Conservation (phyloP, 1,140 invertebrate genomes). For the Yoshiicerus persimilis region DNA sequence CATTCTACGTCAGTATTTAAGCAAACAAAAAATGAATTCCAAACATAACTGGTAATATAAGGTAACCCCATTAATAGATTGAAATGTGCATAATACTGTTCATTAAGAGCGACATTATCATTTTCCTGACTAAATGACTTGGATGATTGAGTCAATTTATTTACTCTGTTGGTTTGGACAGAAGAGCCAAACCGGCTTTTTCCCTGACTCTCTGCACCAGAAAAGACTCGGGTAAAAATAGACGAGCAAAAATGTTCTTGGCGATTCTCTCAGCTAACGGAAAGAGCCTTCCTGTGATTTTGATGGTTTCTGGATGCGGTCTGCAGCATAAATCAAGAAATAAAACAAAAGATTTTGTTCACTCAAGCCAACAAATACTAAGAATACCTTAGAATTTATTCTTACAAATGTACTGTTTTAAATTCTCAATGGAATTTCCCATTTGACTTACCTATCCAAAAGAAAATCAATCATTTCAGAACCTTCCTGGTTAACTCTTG, state of each 20-base stretch:
- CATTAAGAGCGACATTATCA: background rate
- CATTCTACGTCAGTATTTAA: no score
- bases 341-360: constrained; percentile 14
- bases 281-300: constrained; percentile 46
- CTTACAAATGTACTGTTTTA: no score
- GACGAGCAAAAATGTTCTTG: constrained; percentile 45
- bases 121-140: background rate
- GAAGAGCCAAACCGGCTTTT: constrained; percentile 37
- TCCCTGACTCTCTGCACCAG: constrained; percentile 32
- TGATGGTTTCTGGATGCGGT: constrained; percentile 48
- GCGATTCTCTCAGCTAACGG: constrained; percentile 47
- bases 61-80: background rate
- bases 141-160: background rate
- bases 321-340: constrained; percentile 29
- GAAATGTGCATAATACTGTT: background rate
- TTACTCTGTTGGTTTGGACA: constrained; percentile 38
- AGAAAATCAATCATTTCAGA: constrained; percentile 49
- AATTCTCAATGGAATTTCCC: background rate
- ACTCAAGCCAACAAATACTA: no score
- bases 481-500: constrained; percentile 45
- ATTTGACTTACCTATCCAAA: constrained; percentile 43
- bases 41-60: background rate
- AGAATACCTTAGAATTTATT: no score
- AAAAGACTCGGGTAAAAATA: constrained; percentile 46
- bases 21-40: background rate